These are phyloP conservation scores for Acronicta aceris DNA, from an alignment of 2,888 invertebrate species.

Conservation along the genomic window DNA sequence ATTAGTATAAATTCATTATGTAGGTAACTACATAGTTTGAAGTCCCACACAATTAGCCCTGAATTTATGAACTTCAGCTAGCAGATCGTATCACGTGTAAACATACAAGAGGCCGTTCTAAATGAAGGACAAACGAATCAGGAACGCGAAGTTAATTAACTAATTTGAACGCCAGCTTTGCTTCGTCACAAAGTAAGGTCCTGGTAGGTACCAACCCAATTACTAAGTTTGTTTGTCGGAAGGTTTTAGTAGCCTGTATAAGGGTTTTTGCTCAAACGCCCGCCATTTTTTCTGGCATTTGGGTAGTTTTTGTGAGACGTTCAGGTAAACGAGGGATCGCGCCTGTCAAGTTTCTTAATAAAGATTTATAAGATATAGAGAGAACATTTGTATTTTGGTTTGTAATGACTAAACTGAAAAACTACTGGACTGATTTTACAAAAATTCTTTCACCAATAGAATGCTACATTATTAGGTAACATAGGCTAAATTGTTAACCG, in stretches of 20 bases:
- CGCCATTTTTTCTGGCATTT: constrained; percentile 19
- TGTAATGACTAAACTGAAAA: too few species aligned
- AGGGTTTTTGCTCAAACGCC: constrained; percentile 12
- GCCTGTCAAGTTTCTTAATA: constrained; percentile 8
- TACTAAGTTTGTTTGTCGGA: not conserved
- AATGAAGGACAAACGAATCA: constrained; percentile 13
- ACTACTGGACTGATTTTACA: too few species aligned
- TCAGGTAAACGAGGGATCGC: constrained; percentile 17
- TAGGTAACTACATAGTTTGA: constrained; percentile 8
- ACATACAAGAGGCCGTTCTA: not conserved
- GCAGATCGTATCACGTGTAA: not conserved
- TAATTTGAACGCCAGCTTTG: constrained; percentile 15
- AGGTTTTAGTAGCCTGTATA: constrained; percentile 19
- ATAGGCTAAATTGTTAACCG: too few species aligned
- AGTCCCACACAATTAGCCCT: constrained; percentile 6
- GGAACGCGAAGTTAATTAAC: constrained; percentile 18
- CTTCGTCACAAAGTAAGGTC: constrained; percentile 2
- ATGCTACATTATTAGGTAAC: too few species aligned
- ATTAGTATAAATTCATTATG: constrained; percentile 7
- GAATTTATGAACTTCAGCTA: constrained; percentile 4
- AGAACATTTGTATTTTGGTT: too few species aligned
- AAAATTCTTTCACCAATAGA: too few species aligned
- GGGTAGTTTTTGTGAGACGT: constrained; percentile 19
- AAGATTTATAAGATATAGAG: not conserved
- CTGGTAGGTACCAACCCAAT: not conserved